Base-by-base conservation (phyloP, 1,140 invertebrate species). In the Pogonus chalceus region DNA sequence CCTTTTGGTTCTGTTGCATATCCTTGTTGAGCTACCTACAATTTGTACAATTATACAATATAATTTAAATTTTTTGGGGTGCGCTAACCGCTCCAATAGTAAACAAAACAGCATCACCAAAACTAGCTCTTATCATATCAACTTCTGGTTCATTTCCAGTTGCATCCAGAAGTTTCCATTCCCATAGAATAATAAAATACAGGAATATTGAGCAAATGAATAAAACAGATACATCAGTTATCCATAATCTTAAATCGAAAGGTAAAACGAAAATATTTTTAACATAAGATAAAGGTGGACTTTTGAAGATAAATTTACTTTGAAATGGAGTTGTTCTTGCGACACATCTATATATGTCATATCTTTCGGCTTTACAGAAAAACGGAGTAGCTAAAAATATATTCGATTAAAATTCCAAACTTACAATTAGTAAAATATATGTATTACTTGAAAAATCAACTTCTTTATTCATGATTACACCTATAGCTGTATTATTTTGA, bases 261-360 rank as follows among this genome's bases (percentile, higher is more conserved):
- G 79, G 78, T 21, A 81, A 55, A 12, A 71, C 53, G 55, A 80
- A 82, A 22, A 82, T 68, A 59, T 82, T 81, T 51, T 71, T 77
- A 20, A 79, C 72, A 53, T 74, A 79, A 0, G 79, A 80, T n/a
- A 81, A 60, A 48, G 79, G 75, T 2, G 79, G 79, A 61, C 75
- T 72, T 21, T 74, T 72, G 57, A 81, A 80, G 10, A 81, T 69
- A 62, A 81, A 81, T 48, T 71, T 71, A 0, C 72, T 73, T 20
- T 77, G 51, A 0, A 75, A 77, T 2, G 72, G 72, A 4, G 76
- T 75, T 26, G 77, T 73, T 47, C 76, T 70, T 1, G 74, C 68
- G 24, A 80, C 68, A 58, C 76, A 80, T 54, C 78, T 71, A 0
- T 80, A 67, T 10, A 76, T 61, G 0, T 72, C 69, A 24, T 78